Evolutionary conservation across 2,888 invertebrate genomes (phyloP).

Genomic region (Thecophora atra): DNA sequence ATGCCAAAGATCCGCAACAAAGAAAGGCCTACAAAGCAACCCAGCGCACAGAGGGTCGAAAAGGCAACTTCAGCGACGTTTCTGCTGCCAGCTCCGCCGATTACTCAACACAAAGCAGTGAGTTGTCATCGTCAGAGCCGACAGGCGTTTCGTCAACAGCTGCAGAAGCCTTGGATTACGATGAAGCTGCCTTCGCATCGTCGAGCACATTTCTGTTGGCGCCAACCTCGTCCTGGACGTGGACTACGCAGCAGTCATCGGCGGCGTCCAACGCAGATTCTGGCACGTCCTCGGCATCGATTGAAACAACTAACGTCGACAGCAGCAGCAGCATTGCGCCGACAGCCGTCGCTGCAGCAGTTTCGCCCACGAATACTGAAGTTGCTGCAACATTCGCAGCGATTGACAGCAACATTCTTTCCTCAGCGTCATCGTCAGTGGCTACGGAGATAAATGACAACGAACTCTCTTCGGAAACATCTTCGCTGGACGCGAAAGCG

Average conservation of each 20-base stretch:
- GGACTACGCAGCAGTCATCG: conserved; percentile 25
- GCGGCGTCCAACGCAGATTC: conserved; percentile 37
- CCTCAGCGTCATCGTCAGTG: background rate
- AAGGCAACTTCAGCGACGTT: conserved; percentile 34
- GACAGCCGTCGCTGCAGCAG: background rate
- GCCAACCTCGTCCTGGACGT: conserved; percentile 10
- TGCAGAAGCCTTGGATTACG: conserved; percentile 10
- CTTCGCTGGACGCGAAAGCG: background rate
- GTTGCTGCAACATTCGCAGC: conserved; percentile 20
- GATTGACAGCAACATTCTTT: background rate
- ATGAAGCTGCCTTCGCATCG: conserved; percentile 19
- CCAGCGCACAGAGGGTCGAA: conserved; percentile 40
- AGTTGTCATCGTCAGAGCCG: background rate
- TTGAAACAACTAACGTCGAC: conserved; percentile 36
- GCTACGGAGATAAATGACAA: background rate
- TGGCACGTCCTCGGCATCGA: background rate
- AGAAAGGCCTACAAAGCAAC: conserved; percentile 41
- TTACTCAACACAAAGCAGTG: conserved; percentile 6
- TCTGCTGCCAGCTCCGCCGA: background rate
- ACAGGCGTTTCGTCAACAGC: background rate
- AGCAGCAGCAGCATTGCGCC: conserved; percentile 32
- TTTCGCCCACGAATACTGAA: conserved; percentile 1
- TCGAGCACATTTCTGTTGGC: conserved; percentile 41
- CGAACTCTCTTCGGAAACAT: background rate
- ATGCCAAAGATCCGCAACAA: conserved; percentile 44